Percentiles rank a stretch among this genome's conserved stretches.
Evolutionary conservation across 2,888 invertebrate genomes (phyloP).

Genomic region (Sphaerophoria taeniata): DNA sequence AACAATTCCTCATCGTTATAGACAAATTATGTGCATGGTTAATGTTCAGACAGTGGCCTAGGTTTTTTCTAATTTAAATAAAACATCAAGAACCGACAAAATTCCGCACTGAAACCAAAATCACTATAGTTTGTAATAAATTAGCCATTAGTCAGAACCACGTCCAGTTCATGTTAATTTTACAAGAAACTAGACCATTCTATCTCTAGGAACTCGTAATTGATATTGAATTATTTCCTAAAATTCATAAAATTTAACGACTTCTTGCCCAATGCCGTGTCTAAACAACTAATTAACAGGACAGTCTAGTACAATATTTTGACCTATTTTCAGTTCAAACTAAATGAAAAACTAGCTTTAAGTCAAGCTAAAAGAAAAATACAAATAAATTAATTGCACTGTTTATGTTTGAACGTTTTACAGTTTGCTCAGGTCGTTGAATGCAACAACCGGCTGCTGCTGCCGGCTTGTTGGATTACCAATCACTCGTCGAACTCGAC

Average conservation of each 20-base stretch:
- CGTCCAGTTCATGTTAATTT: background rate
- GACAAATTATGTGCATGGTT: conserved; percentile 21
- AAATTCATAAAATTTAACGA: background rate
- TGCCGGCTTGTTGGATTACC: conserved; percentile 30
- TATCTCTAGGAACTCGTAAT: conserved; percentile 4
- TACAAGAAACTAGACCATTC: background rate
- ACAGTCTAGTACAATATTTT: conserved; percentile 18
- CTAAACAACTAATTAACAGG: conserved; percentile 9
- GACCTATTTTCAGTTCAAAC: background rate
- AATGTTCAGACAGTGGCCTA: conserved; percentile 18
- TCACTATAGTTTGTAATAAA: background rate
- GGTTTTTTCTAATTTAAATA: conserved; percentile 22
- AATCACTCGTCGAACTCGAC: conserved; percentile 50
- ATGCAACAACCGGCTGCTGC: conserved; percentile 40
- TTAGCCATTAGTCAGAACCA: background rate
- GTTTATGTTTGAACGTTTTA: conserved; percentile 30
- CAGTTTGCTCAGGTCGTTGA: conserved; percentile 38
- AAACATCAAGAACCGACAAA: background rate
- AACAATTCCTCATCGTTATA: conserved; percentile 6
- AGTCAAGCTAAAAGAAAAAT: background rate
- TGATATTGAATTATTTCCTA: conserved; percentile 1
- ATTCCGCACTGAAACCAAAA: background rate
- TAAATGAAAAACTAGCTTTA: background rate
- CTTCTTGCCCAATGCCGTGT: conserved; percentile 2
- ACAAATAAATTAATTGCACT: conserved; percentile 26